A percentile compares a stretch with the other conserved stretches of the same genome.
Evolutionary conservation across 2,888 invertebrate genomes (phyloP).

Genomic region (Drosophila robusta): DNA sequence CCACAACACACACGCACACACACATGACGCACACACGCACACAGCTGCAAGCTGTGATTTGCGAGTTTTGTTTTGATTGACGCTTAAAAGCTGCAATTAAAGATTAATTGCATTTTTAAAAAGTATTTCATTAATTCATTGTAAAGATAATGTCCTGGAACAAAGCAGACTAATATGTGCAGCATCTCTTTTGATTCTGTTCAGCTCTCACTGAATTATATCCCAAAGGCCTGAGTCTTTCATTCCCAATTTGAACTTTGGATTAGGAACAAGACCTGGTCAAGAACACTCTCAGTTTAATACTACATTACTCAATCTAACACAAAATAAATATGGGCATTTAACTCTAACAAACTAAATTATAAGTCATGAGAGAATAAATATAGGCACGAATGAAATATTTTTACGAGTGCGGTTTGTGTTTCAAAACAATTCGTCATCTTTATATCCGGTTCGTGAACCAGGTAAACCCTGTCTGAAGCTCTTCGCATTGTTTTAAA

Average conservation of each 20-base stretch:
- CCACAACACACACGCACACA: conserved; percentile 43
- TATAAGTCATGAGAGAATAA: too few species aligned
- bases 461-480: too few species aligned
- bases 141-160: not conserved
- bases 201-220: not conserved
- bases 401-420: too few species aligned
- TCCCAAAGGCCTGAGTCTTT: too few species aligned
- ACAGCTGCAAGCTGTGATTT: conserved; percentile 10
- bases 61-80: conserved; percentile 22
- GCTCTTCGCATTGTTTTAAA: too few species aligned
- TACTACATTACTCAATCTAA: too few species aligned
- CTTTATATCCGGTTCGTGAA: too few species aligned
- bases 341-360: too few species aligned
- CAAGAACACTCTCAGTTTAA: too few species aligned
- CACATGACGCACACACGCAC: conserved; percentile 16
- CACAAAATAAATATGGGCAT: too few species aligned
- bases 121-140: conserved; percentile 2
- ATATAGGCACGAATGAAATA: too few species aligned
- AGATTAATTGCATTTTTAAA: conserved; percentile 10
- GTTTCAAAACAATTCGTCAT: too few species aligned
- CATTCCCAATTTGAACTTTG: not conserved
- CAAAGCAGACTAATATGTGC: not conserved
- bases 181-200: not conserved
- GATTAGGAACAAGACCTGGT: not conserved
- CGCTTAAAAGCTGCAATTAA: conserved; percentile 22